Evolutionary conservation across 2,113 vertebrate genomes (phyloP), one percentile per base, ranked within the genome.

Genomic region (Elaphurus davidianus): DNA sequence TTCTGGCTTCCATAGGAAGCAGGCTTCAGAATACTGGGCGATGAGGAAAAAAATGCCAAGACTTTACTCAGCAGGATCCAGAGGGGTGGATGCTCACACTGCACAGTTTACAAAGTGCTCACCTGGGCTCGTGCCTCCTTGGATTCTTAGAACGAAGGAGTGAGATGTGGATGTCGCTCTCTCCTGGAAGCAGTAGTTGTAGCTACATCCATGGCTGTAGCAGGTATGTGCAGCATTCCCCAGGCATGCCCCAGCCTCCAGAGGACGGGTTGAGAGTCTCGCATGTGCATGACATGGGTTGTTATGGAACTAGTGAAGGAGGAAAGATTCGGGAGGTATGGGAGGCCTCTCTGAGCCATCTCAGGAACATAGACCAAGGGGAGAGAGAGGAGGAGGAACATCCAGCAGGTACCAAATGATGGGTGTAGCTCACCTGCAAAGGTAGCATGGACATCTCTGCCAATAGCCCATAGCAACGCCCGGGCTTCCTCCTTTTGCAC

Each of bases 171-270:
- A 6, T 27, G 36, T n/a, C 45, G 45, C 52, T 88, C 3, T 30
- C 6, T 7, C 5, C 78, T 27, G 50, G 62, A 47, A 50, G 36
- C 33, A 15, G 15, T 16, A 67, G 16, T 64, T 55, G 10, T 8
- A 2, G 21, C 10, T 76, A 43, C 36, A 23, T 25, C 71, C 71
- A 43, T 25, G 76, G 13, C 83, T 62, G 33, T 2, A 3, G 16
- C 27, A n/a, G 45, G 12, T 7, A 6, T 0, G 0, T 0, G 27
- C 28, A 11, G 30, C 2, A 0, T 9, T 57, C 36, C 21, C 16
- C 33, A 16, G 81, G 28, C 43, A 57, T 11, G 17, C 3, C 19
- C 36, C 36, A 3, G 85, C 5, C 27, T 71, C 64, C 27, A 17
- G 40, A 52, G 55, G 55, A 13, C n/a, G 55, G 50, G 14, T 8